Evolutionary conservation across 2,888 invertebrate species (phyloP), one percentile per base, ranked within the genome.

Genomic region (Apoderus coryli): DNA sequence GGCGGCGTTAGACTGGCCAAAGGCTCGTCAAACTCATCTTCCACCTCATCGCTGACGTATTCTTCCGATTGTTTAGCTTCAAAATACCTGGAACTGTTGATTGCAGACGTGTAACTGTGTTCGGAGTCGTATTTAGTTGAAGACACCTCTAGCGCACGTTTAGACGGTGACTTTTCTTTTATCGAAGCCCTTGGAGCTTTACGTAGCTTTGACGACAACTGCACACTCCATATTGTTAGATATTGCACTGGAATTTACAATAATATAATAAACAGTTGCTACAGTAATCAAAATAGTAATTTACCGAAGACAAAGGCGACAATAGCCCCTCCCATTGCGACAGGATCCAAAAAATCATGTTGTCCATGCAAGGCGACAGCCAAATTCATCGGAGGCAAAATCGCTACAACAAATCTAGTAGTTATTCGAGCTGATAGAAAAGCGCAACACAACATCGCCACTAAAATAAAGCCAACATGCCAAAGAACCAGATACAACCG

Each of bases 371-470:
- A 38, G 3, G 51, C 49, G 9, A 55, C 26, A 10, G 44, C 43
- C 29, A 59, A 45, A 46, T 60, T 60, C 10, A 52, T 26, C 2
- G 54, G 49, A 2, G 57, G 54, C 25, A 55, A 29, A 9, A 39
- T 38, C 4, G 52, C 45, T 4, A 57, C 49, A 3, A 48, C 42
- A 2, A 48, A 26, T 36, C 58, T 44, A 10, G 51, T 51, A 22
- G 43, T 46, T 3, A 41, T 27, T 31, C 42, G 42, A 7, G 53
- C 54, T 15, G 48, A 44, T 23, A 59, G 38, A 39, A 60, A 60
- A 2, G 57, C 56, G 33, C 55, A 56, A 5, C 45, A 44, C 19
- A 59, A 38, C 58, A 59, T 58, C 2, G 47, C 44, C 2, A 52
- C 27, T 14, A 59, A 32, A 25, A 58, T 39, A 36, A 57, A 54